Percentiles rank a stretch among this genome's conserved stretches.
Evolutionary conservation across 2,797 vertebrate species (phyloP).

Genomic region (Cyprinella venusta): DNA sequence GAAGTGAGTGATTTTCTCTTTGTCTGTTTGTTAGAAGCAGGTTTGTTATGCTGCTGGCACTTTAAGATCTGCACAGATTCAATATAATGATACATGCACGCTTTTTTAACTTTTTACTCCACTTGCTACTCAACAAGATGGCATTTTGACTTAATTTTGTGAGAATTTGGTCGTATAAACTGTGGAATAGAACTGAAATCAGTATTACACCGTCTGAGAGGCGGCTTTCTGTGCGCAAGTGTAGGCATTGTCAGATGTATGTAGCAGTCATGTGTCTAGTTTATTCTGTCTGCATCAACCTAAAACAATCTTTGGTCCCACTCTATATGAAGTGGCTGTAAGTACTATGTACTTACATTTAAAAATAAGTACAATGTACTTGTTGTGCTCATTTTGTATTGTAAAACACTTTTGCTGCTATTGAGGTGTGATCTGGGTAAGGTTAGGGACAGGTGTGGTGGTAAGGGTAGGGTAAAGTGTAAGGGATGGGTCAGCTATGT

Average conservation of each 20-base stretch:
- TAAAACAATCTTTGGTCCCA: too few relatives aligned
- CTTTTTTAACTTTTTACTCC: neutral
- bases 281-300: neutral
- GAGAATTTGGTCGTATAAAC: neutral
- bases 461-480: too few relatives aligned
- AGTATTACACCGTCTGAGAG: neutral
- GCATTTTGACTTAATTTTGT: too few relatives aligned
- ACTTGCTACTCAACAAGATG: too few relatives aligned
- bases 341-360: too few relatives aligned
- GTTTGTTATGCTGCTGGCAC: neutral
- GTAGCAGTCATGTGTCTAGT: neutral
- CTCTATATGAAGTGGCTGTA: too few relatives aligned
- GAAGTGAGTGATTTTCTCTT: neutral
- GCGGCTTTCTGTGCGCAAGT: neutral
- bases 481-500: too few relatives aligned
- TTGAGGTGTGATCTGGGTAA: too few relatives aligned
- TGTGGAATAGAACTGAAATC: neutral
- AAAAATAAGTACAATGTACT: too few relatives aligned
- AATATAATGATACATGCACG: neutral
- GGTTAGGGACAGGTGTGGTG: too few relatives aligned
- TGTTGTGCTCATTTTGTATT: too few relatives aligned
- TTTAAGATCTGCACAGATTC: neutral
- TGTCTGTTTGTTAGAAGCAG: neutral
- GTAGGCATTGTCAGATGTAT: neutral
- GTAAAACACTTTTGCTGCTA: too few relatives aligned